Conservation (phyloP, 2,797 vertebrate species). For the Knipowitschia caucasica region DNA sequence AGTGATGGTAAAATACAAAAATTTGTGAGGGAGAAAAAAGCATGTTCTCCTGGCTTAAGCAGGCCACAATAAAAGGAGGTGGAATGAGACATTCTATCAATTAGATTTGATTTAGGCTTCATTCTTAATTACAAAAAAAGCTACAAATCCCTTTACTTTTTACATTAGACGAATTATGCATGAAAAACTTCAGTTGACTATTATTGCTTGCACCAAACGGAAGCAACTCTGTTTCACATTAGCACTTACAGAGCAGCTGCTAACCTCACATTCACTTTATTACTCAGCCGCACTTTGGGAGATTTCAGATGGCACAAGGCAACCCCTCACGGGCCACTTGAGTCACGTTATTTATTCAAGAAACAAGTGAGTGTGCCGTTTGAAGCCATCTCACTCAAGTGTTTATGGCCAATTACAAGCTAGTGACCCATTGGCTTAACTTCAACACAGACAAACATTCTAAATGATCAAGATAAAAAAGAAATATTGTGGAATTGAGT, state of each 20-base stretch:
- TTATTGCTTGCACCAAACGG: constrained; percentile 68
- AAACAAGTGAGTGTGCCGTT: constrained; percentile 39
- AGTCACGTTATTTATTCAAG: constrained; percentile 76
- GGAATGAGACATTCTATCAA: too few relatives aligned
- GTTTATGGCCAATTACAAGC: constrained; percentile 75
- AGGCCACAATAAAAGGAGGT: too few relatives aligned
- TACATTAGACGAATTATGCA: constrained; percentile 36
- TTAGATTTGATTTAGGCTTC: too few relatives aligned
- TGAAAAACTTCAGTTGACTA: constrained; percentile 39
- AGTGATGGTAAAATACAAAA: too few relatives aligned
- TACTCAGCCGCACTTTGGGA: constrained; percentile 75
- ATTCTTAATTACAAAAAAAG: too few relatives aligned
- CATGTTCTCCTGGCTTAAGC: too few relatives aligned
- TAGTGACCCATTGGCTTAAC: constrained; percentile 73
- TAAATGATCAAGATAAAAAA: constrained; percentile 75
- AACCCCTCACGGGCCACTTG: constrained; percentile 67
- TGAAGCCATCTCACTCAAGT: constrained; percentile 64
- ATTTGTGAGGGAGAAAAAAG: too few relatives aligned
- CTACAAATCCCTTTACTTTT: too few relatives aligned
- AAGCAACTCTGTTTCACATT: constrained; percentile 80
- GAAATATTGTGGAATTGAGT: too few relatives aligned
- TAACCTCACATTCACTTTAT: constrained; percentile 78
- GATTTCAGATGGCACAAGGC: constrained; percentile 74
- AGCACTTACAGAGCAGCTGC: constrained; percentile 67
- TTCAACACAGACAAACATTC: constrained; percentile 71